phyloP scores from a whole-genome alignment of 2,797 vertebrate species.

The Phyllotis vaccarum region DNA sequence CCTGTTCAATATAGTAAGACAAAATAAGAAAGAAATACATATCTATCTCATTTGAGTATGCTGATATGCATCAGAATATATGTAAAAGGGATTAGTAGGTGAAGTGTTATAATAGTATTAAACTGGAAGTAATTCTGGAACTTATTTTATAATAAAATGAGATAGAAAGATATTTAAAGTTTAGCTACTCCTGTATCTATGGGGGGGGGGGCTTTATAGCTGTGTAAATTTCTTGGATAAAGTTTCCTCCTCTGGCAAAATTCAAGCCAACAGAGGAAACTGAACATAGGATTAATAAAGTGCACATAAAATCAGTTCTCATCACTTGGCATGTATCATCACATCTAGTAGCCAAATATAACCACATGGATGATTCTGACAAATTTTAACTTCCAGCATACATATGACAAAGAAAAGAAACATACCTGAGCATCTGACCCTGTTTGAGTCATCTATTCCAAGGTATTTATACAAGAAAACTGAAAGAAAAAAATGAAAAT shows the following conservation, averaged over 20 bases:
- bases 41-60: neutral
- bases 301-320: neutral
- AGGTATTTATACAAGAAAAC: neutral
- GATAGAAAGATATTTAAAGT: neutral
- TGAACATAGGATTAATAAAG: neutral
- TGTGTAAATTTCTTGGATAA: neutral
- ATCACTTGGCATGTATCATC: neutral
- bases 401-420: slow-evolving; percentile 16
- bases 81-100: neutral
- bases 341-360: neutral
- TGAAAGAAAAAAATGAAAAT: neutral
- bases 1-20: neutral
- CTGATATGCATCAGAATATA: neutral
- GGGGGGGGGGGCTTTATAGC: neutral
- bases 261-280: slow-evolving; percentile 31
- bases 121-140: neutral
- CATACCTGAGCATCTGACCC: neutral
- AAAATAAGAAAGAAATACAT: neutral
- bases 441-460: neutral
- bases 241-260: neutral
- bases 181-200: neutral
- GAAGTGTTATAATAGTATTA: neutral
- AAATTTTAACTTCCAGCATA: slow-evolving; percentile 36
- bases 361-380: neutral
- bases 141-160: neutral